Conservation (phyloP, 2,113 vertebrate species). For the Lutjanus erythropterus region DNA sequence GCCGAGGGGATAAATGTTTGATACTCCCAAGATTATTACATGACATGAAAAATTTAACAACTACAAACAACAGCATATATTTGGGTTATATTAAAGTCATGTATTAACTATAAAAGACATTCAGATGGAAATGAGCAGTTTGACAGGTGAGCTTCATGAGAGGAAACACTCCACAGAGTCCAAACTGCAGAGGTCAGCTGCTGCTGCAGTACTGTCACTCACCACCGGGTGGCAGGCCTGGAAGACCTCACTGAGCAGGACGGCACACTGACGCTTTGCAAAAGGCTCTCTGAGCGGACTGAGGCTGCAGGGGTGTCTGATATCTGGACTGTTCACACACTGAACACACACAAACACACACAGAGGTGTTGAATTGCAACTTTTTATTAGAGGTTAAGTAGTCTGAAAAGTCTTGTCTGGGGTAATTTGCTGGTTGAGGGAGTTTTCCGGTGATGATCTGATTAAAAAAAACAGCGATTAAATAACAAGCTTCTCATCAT, state of each 20-base stretch:
- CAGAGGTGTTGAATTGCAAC: not conserved
- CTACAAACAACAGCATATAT: not conserved
- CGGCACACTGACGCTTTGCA: slow-evolving; percentile 93
- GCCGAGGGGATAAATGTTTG: not conserved
- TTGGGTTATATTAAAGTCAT: not conserved
- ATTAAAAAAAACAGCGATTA: not conserved
- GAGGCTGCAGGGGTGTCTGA: slow-evolving; percentile 91
- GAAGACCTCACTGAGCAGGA: slow-evolving; percentile 93
- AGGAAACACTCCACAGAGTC: not conserved
- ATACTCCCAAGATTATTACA: no score
- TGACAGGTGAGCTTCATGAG: not conserved
- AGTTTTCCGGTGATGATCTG: not conserved
- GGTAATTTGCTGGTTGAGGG: not conserved
- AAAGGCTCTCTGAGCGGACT: slow-evolving; percentile 94
- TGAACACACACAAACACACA: slow-evolving; percentile 69
- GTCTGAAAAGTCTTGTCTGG: not conserved
- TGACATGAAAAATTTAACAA: no score
- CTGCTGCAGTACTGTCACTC: slow-evolving; percentile 76
- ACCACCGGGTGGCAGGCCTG: slow-evolving; percentile 97
- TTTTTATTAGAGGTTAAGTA: not conserved
- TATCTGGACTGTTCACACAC: slow-evolving; percentile 94
- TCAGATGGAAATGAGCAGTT: not conserved
- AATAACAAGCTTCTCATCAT: not conserved
- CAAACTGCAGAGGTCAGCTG: no score
- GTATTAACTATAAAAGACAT: not conserved